Conservation (phyloP, 1,140 invertebrate species). For the Saxidomus purpurata region DNA sequence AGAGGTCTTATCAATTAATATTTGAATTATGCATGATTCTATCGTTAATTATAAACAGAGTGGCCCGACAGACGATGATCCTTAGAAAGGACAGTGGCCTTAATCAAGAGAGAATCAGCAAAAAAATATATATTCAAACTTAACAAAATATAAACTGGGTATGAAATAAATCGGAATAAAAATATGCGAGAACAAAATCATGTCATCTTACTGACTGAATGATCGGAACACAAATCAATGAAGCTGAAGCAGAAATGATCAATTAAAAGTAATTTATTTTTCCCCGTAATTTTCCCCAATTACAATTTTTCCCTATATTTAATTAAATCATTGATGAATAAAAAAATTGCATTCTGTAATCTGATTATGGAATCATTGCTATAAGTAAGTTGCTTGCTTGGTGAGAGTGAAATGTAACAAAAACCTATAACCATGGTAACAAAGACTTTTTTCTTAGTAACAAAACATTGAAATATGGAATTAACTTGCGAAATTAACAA, state of each 20-base stretch:
- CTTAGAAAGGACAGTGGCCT: no score
- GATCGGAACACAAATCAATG: neutral
- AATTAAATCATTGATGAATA: no score
- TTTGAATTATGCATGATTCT: no score
- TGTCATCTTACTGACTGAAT: neutral
- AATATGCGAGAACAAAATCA: neutral
- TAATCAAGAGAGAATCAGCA: neutral
- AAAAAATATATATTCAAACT: constrained; percentile 16
- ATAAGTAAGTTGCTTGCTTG: neutral
- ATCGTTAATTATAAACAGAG: no score
- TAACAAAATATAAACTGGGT: constrained; percentile 16
- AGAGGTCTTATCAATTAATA: no score
- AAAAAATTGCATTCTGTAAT: neutral
- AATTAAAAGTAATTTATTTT: no score
- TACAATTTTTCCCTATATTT: no score
- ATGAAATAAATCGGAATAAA: neutral
- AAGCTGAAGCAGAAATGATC: neutral
- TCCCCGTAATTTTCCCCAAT: no score
- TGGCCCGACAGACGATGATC: no score
- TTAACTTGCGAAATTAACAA: constrained; percentile 39
- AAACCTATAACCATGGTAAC: neutral
- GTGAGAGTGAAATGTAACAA: constrained; percentile 11
- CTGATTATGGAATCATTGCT: neutral
- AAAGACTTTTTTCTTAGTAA: neutral
- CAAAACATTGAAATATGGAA: constrained; percentile 32